Evolutionary conservation across 2,888 invertebrate species (phyloP).

Genomic region (Polymixis flavicincta): DNA sequence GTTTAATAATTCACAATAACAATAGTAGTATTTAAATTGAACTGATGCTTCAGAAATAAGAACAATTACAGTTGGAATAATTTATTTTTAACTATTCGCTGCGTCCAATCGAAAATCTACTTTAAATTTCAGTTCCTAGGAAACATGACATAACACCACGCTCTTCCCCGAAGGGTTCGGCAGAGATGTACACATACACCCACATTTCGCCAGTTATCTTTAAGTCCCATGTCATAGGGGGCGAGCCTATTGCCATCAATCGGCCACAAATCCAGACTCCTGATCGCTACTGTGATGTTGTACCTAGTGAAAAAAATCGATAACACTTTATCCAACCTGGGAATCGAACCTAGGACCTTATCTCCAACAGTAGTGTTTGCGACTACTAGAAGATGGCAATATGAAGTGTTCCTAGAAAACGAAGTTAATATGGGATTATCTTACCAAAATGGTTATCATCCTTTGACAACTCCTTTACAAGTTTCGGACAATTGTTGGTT

Average conservation of each 20-base stretch:
- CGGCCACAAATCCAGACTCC: not conserved
- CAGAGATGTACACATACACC: not conserved
- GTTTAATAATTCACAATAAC: conserved; percentile 20
- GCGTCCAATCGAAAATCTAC: not conserved
- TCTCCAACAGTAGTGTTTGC: not conserved
- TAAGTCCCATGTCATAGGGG: not conserved
- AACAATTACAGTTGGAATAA: not conserved
- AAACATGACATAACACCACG: not conserved
- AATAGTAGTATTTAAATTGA: not conserved
- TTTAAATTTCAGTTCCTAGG: not conserved
- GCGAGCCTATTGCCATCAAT: not conserved
- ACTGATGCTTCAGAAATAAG: not conserved
- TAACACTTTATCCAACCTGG: not conserved
- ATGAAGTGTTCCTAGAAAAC: not conserved
- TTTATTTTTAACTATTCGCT: not conserved
- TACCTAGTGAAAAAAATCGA: not conserved
- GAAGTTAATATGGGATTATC: conserved; percentile 69
- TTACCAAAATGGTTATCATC: conserved; percentile 95
- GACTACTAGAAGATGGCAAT: not conserved
- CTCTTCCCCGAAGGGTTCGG: no score
- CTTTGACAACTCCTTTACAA: conserved; percentile 96
- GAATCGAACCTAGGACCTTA: not conserved
- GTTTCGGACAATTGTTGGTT: conserved; percentile 97
- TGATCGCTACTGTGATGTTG: not conserved
- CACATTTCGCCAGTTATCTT: not conserved